Evolutionary conservation across 2,888 invertebrate genomes (phyloP), one percentile per base, ranked within the genome.

Genomic region (Julus scanicus): DNA sequence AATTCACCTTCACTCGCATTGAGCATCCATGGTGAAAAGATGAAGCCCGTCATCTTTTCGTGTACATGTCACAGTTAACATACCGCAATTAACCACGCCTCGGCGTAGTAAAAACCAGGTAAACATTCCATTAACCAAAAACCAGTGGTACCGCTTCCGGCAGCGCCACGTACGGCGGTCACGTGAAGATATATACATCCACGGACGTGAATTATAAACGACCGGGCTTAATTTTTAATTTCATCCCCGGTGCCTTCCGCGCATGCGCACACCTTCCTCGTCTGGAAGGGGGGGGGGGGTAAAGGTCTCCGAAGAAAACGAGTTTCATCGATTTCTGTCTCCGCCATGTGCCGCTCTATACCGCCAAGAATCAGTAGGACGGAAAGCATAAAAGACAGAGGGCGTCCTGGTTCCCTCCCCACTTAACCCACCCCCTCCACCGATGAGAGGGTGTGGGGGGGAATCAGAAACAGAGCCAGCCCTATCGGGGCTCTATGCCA

Each of bases 291-390:
- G 53, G 15, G 3, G 53, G 53, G 53, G 53, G 53, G 53, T 57
- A 13, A 57, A 57, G 15, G 53, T 15, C 15, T 15, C 20, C 39
- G 11, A 29, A 39, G 15, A 15, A 83, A 57, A 57, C 37, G 39
- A 83, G 37, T 83, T 83, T 83, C 83, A 83, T 83, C 83, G 83
- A 83, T 83, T 39, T 83, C 83, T 83, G 83, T 39, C 83, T 83
- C 37, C 37, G 15, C 53, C 53, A 57, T 57, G 53, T 57, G 53
- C 53, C 53, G 15, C 53, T 57, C 8, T 57, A 57, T 15, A 57
- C 53, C 53, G 15, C 53, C 53, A 57, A 57, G 53, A 57, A 57
- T 57, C 53, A 57, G 13, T 15, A 57, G 13, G 53, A 57, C 53
- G 15, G 13, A 3, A 15, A 57, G 53, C 39, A 39, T 39, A 83